Evolutionary conservation across 2,113 vertebrate species (phyloP).

Genomic region (Tretioscincus oriximinensis): DNA sequence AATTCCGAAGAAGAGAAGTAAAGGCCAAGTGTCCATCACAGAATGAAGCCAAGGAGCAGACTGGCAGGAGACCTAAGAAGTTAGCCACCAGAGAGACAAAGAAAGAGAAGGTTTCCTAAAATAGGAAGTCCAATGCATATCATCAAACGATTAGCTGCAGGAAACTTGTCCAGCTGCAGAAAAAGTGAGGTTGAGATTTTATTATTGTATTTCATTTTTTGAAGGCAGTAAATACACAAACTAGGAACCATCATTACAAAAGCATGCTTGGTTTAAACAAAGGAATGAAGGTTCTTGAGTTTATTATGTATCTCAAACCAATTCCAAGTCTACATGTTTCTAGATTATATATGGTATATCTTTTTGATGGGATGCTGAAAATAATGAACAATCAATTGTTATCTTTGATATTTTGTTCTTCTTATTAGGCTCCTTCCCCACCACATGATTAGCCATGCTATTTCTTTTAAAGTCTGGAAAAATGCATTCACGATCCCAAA

Average conservation of each 20-base stretch:
- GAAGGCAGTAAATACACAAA: slow-evolving; percentile 51
- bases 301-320: background rate
- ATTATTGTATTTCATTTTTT: slow-evolving; percentile 60
- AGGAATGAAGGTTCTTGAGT: slow-evolving; percentile 28
- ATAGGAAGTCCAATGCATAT: slow-evolving; percentile 62
- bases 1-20: slow-evolving; percentile 37
- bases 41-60: slow-evolving; percentile 57
- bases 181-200: slow-evolving; percentile 54
- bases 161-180: slow-evolving; percentile 67
- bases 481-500: too few relatives aligned
- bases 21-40: slow-evolving; percentile 47
- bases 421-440: too few relatives aligned
- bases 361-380: slow-evolving; percentile 8
- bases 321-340: background rate
- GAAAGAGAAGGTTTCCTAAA: slow-evolving; percentile 59
- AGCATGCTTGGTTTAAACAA: slow-evolving; percentile 30
- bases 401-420: too few relatives aligned
- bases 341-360: background rate
- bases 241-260: slow-evolving; percentile 40
- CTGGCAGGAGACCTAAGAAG: slow-evolving; percentile 61
- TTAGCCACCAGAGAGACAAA: slow-evolving; percentile 62
- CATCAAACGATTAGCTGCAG: slow-evolving; percentile 70
- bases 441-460: too few relatives aligned
- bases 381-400: too few relatives aligned
- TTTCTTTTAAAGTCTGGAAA: too few relatives aligned